phyloP scores from a whole-genome alignment of 2,797 vertebrate genomes.

The Sebastes minor region DNA sequence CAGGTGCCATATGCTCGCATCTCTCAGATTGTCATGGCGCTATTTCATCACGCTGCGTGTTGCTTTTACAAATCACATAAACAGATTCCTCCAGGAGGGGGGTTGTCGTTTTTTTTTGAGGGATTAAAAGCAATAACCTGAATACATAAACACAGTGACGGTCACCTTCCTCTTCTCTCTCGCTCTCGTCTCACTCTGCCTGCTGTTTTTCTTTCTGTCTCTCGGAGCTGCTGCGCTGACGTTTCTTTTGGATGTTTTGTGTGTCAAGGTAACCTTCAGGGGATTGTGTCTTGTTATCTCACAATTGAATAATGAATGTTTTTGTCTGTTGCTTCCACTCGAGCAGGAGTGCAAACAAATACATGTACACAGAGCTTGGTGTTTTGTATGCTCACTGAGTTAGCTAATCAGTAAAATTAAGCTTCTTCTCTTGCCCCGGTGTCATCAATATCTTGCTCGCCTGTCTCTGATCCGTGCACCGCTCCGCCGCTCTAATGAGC shows the following conservation, averaged over 20 bases:
- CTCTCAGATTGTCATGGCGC: background rate
- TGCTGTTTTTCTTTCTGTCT: background rate
- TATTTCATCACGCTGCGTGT: slow-evolving; percentile 15
- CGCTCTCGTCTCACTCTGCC: background rate
- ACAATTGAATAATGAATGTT: slow-evolving; percentile 53
- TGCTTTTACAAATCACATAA: slow-evolving; percentile 41
- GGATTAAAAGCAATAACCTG: slow-evolving; percentile 29
- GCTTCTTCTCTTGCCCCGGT: slow-evolving; percentile 17
- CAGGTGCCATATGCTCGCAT: background rate
- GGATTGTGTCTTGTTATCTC: slow-evolving; percentile 40
- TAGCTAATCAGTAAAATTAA: slow-evolving; percentile 52
- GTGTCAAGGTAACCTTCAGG: slow-evolving; percentile 62
- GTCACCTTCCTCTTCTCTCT: slow-evolving; percentile 25
- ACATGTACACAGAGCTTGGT: background rate
- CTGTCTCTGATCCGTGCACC: slow-evolving; percentile 25
- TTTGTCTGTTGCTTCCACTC: slow-evolving; percentile 14
- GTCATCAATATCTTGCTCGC: slow-evolving; percentile 46
- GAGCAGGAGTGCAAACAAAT: background rate
- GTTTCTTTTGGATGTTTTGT: slow-evolving; percentile 44
- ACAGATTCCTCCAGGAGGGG: background rate
- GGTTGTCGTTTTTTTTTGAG: background rate
- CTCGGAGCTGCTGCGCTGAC: background rate
- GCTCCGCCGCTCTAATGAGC: slow-evolving; percentile 57
- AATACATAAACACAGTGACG: slow-evolving; percentile 33
- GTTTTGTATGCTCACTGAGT: background rate